These are phyloP conservation scores for Astyanax mexicanus DNA, from an alignment of 2,797 vertebrate genomes.

Conservation along the genomic window DNA sequence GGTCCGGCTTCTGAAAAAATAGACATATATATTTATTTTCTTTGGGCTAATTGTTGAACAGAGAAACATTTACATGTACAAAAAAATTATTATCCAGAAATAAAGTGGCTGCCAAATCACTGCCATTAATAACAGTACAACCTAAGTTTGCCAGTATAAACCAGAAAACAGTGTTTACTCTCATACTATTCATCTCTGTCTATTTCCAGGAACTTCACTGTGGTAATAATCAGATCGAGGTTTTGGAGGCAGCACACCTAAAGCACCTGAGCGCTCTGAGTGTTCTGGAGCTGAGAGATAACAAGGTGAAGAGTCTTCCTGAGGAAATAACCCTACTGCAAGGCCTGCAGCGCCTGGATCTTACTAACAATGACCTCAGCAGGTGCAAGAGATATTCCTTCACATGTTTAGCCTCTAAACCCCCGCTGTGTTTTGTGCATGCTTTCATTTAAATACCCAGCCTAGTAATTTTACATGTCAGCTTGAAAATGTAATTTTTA, in stretches of 20 bases:
- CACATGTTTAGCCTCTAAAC: background rate
- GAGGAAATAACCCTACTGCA: conserved; percentile 83
- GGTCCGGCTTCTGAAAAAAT: too few species aligned
- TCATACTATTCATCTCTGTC: conserved; percentile 2
- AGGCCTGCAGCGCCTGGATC: conserved; percentile 85
- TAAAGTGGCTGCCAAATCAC: too few species aligned
- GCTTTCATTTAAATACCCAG: background rate
- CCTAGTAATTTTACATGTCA: background rate
- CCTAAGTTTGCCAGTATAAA: too few species aligned
- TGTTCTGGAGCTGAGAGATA: conserved; percentile 86
- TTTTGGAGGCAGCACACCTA: conserved; percentile 77
- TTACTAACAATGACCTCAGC: conserved; percentile 87
- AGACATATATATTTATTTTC: too few species aligned
- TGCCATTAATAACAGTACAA: too few species aligned
- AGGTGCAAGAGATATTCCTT: conserved; percentile 70
- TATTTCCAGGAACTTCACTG: conserved; percentile 85
- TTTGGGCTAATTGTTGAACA: too few species aligned
- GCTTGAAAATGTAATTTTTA: too few species aligned
- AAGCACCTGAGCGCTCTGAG: conserved; percentile 80
- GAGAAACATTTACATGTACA: too few species aligned
- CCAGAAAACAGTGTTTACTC: too few species aligned
- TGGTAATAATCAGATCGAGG: conserved; percentile 87
- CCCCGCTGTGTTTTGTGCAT: background rate
- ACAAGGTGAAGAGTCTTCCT: conserved; percentile 85
- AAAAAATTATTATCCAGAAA: too few species aligned